Percentiles rank a stretch among this genome's conserved stretches.
These are phyloP conservation scores for Resseliella maxima DNA, from an alignment of 2,888 invertebrate species.

Conservation along the genomic window DNA sequence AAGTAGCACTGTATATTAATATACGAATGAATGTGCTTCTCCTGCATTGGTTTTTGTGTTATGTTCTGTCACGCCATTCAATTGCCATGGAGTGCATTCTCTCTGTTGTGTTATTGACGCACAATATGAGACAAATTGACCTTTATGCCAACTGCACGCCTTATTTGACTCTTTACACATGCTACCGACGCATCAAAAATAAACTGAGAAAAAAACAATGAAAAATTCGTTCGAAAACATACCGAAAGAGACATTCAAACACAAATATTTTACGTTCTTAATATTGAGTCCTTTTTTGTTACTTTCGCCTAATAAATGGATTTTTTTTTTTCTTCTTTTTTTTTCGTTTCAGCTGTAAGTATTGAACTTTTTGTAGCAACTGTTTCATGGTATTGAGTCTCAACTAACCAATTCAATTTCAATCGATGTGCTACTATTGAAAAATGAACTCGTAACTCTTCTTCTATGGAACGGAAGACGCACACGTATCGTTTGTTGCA, in stretches of 20 bases:
- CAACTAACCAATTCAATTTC: background rate
- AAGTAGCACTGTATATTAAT: constrained; percentile 43
- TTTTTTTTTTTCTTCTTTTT: background rate
- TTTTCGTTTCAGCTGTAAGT: constrained; percentile 54
- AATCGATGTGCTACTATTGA: constrained; percentile 20
- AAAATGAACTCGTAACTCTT: background rate
- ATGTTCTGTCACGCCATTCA: constrained; percentile 5
- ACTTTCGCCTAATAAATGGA: constrained; percentile 37
- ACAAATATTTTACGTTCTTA: constrained; percentile 13
- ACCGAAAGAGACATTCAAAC: constrained; percentile 42
- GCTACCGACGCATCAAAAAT: constrained; percentile 19
- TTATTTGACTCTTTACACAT: constrained; percentile 51
- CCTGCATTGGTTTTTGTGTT: background rate
- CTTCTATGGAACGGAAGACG: background rate
- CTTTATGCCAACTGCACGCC: constrained; percentile 55
- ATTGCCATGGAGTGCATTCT: constrained; percentile 4
- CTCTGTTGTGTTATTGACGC: constrained; percentile 23
- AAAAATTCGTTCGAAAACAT: constrained; percentile 19
- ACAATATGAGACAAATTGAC: constrained; percentile 55
- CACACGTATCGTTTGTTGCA: background rate
- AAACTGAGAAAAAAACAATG: background rate
- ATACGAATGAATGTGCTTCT: constrained; percentile 19
- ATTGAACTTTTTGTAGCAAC: constrained; percentile 53
- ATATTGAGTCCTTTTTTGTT: background rate
- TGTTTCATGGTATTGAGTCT: constrained; percentile 38